Conservation (phyloP, 2,888 invertebrate species). For the Thumatha senex region DNA sequence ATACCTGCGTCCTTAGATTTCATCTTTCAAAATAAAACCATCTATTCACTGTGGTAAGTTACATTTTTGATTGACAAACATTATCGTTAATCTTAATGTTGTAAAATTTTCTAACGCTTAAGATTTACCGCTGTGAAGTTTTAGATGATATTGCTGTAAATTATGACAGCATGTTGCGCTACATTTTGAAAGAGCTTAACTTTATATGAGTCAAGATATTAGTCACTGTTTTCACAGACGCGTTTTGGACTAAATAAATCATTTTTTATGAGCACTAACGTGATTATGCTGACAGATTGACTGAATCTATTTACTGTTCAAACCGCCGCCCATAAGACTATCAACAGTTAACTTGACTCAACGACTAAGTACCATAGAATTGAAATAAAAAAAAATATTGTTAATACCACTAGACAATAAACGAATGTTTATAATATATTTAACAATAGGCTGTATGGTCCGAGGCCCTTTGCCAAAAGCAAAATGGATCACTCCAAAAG, state of each 20-base stretch:
- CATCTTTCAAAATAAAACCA: conserved; percentile 5
- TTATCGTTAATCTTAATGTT: conserved; percentile 29
- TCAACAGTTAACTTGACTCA: too few species aligned
- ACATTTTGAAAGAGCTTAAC: conserved; percentile 14
- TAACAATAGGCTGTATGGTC: too few species aligned
- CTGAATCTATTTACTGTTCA: too few species aligned
- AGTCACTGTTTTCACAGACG: conserved; percentile 4
- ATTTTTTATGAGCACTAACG: neutral
- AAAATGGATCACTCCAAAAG: too few species aligned
- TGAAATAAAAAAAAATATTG: too few species aligned
- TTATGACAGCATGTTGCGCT: conserved; percentile 26
- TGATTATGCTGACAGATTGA: neutral
- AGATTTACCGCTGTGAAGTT: conserved; percentile 11
- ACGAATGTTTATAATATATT: too few species aligned
- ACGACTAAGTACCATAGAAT: too few species aligned
- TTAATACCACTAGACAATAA: too few species aligned
- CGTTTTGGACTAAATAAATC: neutral
- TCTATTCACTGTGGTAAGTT: conserved; percentile 8
- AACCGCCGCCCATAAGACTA: too few species aligned
- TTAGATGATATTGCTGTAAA: conserved; percentile 15
- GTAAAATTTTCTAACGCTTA: conserved; percentile 30
- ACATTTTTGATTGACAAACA: conserved; percentile 5
- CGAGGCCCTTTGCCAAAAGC: too few species aligned
- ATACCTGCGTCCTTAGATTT: conserved; percentile 1
- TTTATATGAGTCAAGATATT: conserved; percentile 5